A percentile compares a stretch with the other conserved stretches of the same genome.
Conservation (phyloP, 1,140 invertebrate species). For the Hyles vespertilio region DNA sequence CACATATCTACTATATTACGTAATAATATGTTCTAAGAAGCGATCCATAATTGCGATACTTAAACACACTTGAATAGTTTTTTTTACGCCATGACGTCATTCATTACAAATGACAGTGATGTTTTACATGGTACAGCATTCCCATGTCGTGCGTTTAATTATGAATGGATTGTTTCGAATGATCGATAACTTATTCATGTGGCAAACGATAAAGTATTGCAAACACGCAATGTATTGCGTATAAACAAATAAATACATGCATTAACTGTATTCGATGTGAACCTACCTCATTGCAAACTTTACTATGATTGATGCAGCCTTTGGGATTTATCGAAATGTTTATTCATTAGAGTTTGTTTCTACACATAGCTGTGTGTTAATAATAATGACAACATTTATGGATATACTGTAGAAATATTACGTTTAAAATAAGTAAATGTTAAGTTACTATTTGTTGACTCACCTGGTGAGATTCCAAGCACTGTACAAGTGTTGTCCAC, state of each 20-base stretch:
- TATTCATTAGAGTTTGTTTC: too few species aligned
- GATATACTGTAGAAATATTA: too few species aligned
- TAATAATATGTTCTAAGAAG: slow-evolving; percentile 59
- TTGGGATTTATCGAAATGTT: too few species aligned
- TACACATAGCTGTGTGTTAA: too few species aligned
- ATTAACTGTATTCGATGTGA: too few species aligned
- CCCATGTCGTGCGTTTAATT: slow-evolving; percentile 20
- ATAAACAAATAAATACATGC: too few species aligned
- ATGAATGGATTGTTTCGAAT: not conserved
- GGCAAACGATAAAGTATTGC: slow-evolving; percentile 3
- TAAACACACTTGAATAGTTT: slow-evolving; percentile 47
- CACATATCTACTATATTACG: slow-evolving; percentile 29
- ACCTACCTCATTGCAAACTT: too few species aligned
- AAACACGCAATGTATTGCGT: slow-evolving; percentile 3
- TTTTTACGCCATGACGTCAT: slow-evolving; percentile 58
- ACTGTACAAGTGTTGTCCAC: slow-evolving; percentile 89
- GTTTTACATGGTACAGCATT: slow-evolving; percentile 21
- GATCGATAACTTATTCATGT: slow-evolving; percentile 9
- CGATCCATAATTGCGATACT: slow-evolving; percentile 47
- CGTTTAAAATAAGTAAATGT: not conserved
- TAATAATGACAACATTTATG: too few species aligned
- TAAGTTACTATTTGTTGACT: slow-evolving; percentile 40
- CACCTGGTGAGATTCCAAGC: slow-evolving; percentile 91
- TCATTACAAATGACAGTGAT: slow-evolving; percentile 24
- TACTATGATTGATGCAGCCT: too few species aligned